Conservation (phyloP, 1,140 invertebrate genomes). For the Drosophila malerkotliana region DNA sequence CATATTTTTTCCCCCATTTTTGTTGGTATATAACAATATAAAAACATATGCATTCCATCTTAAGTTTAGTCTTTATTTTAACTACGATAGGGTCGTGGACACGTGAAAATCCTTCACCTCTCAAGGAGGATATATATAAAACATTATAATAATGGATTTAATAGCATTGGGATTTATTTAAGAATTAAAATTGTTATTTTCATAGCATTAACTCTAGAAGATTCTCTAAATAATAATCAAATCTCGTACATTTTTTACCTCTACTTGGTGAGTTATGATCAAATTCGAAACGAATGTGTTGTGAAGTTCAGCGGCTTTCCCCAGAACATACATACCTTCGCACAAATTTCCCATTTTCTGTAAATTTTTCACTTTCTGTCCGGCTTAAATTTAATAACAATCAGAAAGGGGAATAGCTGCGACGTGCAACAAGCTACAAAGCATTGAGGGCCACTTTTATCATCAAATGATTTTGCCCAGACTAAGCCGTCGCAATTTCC, state of each 20-base stretch:
- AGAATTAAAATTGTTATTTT: too few relatives aligned
- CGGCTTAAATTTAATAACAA: constrained; percentile 65
- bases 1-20: too few relatives aligned
- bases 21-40: too few relatives aligned
- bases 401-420: neutral
- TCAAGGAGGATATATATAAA: too few relatives aligned
- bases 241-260: constrained; percentile 17
- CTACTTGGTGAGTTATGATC: constrained; percentile 48
- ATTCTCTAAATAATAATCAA: constrained; percentile 20
- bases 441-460: constrained; percentile 76
- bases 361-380: constrained; percentile 23
- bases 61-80: too few relatives aligned
- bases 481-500: constrained; percentile 62
- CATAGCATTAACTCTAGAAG: too few relatives aligned
- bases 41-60: too few relatives aligned
- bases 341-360: neutral
- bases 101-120: too few relatives aligned
- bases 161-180: too few relatives aligned
- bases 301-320: constrained; percentile 21
- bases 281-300: constrained; percentile 33
- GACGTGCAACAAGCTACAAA: constrained; percentile 62
- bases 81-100: too few relatives aligned
- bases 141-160: too few relatives aligned
- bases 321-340: constrained; percentile 22
- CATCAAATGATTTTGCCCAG: constrained; percentile 72